Evolutionary conservation across 2,888 invertebrate species (phyloP).

Genomic region (Lagria hirta): DNA sequence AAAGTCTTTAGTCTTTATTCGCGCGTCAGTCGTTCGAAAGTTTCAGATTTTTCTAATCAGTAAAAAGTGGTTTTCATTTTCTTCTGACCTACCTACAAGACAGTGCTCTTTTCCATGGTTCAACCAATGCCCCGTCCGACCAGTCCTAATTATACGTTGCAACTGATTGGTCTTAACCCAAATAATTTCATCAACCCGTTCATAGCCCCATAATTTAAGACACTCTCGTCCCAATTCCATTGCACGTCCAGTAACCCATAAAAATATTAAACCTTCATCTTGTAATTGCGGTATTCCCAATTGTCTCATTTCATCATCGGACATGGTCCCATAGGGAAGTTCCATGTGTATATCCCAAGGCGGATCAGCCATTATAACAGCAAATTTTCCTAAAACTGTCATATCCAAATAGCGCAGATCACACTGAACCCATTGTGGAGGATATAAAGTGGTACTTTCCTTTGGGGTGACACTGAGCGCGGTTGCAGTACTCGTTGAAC

Average conservation of each 20-base stretch:
- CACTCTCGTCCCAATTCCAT: conserved; percentile 97
- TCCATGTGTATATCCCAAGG: conserved; percentile 99
- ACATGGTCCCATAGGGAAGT: conserved; percentile 97
- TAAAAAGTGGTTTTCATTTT: too few relatives aligned
- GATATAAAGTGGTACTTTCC: conserved; percentile 70
- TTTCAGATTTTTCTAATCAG: too few relatives aligned
- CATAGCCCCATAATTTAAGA: conserved; percentile 94
- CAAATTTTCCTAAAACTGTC: conserved; percentile 93
- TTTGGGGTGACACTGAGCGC: conserved; percentile 42
- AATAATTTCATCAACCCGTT: conserved; percentile 94
- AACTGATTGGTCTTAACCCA: conserved; percentile 99
- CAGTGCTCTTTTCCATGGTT: conserved; percentile 99
- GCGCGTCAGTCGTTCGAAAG: too few relatives aligned
- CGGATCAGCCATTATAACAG: conserved; percentile 98
- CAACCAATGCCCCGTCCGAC: conserved; percentile 96
- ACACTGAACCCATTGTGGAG: conserved; percentile 96
- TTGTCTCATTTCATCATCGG: conserved; percentile 97
- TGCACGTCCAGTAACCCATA: conserved; percentile 97
- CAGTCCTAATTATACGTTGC: conserved; percentile 94
- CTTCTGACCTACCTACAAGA: too few relatives aligned
- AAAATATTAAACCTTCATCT: conserved; percentile 93
- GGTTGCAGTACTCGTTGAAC: conserved; percentile 40
- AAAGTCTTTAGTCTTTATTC: too few relatives aligned
- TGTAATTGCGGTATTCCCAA: conserved; percentile 91
- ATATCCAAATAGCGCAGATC: conserved; percentile 90